Percentiles rank a stretch among this genome's conserved stretches.
Evolutionary conservation across 23 tunicate genomes (phyloP).

Genomic region (Ascidia mentula): DNA sequence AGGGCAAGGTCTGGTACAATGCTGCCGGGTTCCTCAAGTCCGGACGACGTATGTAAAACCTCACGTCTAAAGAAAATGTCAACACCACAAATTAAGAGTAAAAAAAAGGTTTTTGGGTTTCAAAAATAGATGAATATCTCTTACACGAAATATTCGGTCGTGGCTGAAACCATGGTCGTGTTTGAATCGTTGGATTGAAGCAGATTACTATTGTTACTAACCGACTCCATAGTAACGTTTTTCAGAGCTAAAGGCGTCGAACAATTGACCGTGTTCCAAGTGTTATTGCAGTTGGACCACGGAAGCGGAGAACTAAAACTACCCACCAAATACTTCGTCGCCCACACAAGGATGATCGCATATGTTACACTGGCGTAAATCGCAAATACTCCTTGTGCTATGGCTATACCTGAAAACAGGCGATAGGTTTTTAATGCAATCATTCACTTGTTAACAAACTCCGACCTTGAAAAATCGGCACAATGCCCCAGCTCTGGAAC

Average conservation of each 20-base stretch:
- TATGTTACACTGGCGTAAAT: slow-evolving; percentile 49
- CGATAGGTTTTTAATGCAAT: no score
- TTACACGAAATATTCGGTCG: background rate
- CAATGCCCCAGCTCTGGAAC: slow-evolving; percentile 4
- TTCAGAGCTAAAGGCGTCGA: background rate
- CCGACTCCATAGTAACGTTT: background rate
- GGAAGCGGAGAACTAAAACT: slow-evolving; percentile 49
- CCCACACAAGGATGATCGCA: slow-evolving; percentile 57
- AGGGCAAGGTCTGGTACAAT: background rate
- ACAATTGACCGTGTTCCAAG: slow-evolving; percentile 33
- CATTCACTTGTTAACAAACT: no score
- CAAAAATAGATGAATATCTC: background rate
- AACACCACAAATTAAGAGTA: no score
- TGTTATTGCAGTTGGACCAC: slow-evolving; percentile 56
- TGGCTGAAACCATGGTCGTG: background rate
- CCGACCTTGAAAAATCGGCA: slow-evolving; percentile 31
- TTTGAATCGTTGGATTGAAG: background rate
- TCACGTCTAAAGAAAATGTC: no score
- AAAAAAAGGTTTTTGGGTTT: no score
- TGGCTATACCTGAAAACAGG: background rate
- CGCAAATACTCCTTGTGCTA: slow-evolving; percentile 25
- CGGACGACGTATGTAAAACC: background rate
- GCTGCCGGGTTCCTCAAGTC: background rate
- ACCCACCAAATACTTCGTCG: slow-evolving; percentile 34
- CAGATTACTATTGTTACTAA: background rate